Base-by-base conservation (phyloP, 2,113 vertebrate species). In the Halcyon malimbica region DNA sequence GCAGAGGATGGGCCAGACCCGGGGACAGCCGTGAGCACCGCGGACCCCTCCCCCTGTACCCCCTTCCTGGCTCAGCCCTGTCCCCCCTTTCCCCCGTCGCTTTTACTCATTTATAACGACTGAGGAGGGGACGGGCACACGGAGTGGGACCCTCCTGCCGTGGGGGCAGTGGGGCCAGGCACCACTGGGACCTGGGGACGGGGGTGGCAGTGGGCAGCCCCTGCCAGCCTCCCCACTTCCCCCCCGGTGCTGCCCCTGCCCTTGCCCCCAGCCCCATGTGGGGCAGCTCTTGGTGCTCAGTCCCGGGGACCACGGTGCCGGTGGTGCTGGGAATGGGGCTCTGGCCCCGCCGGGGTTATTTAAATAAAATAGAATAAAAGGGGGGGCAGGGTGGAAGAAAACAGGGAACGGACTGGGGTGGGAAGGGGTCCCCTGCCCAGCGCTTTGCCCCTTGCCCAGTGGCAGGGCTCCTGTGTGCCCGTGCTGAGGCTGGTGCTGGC, bases 1-100 rank as follows among this genome's bases (percentile, higher is more conserved):
- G 84, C 97, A 91, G 93, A 98, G 98, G 82, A 97, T 96, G 75
- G 98, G 97, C 87, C 10, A 11, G 42, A 53, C 50, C 6, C 69
- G 39, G 69, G 88, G 83, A 39, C 91, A 6, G 46, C 85, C 16
- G 9, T 95, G 98, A 95, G 91, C 56, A 5, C 35, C 7, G 1
- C 13, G 1, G 9, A 14, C 11, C 1, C 1, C 25, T 13, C 1
- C 1, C 25, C 16, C 23, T 1, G 9, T 6, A 35, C 16, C 69
- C 69, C 53, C 74, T 60, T 41, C 71, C 80, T 2, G 12, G 25
- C 73, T 53, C 63, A 11, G 74, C 74, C 35, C 68, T 42, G 65
- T 62, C 67, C 31, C n/a, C 39, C 70, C 24, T 67, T 85, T 57
- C 51, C 56, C 56, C 67, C 50, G 2, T 35, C 5, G 90, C 90